Evolutionary conservation across 2,888 invertebrate species (phyloP).

Genomic region (Panzeria rudis): DNA sequence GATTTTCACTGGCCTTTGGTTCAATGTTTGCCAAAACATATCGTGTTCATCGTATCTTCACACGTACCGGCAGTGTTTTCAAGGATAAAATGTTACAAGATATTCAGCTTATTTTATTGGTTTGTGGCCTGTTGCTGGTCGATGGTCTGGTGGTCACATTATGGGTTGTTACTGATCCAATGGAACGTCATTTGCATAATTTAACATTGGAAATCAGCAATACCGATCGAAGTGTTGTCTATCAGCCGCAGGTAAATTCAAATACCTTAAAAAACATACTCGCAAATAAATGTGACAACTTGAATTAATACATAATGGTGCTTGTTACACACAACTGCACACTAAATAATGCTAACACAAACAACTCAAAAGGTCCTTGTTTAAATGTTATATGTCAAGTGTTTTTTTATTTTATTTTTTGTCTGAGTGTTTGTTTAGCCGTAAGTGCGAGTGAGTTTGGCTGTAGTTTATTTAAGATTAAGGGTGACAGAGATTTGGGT

Average conservation of each 20-base stretch:
- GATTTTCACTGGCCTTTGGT: conserved; percentile 95
- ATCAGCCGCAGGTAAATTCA: conserved; percentile 90
- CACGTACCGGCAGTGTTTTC: conserved; percentile 92
- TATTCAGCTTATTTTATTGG: conserved; percentile 93
- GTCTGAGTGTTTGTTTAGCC: conserved; percentile 13
- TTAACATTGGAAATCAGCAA: conserved; percentile 91
- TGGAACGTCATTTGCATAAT: conserved; percentile 93
- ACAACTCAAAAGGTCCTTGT: conserved; percentile 12
- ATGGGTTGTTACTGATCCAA: conserved; percentile 94
- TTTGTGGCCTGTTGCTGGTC: conserved; percentile 91
- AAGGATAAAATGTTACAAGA: conserved; percentile 96
- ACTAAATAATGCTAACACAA: neutral
- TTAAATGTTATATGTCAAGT: conserved; percentile 41
- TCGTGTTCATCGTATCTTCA: conserved; percentile 95
- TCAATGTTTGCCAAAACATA: conserved; percentile 98
- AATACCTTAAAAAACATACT: neutral
- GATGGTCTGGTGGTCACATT: conserved; percentile 92
- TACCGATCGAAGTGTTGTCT: conserved; percentile 91
- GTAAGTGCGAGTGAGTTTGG: neutral
- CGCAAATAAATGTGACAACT: neutral
- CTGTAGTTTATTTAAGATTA: neutral
- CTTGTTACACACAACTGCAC: neutral
- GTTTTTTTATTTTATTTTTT: neutral
- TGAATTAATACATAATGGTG: conserved; percentile 7
- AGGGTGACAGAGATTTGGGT: neutral